A percentile compares a stretch with the other conserved stretches of the same genome.
Conservation (phyloP, 2,888 invertebrate species). For the Drosophila paracracens region DNA sequence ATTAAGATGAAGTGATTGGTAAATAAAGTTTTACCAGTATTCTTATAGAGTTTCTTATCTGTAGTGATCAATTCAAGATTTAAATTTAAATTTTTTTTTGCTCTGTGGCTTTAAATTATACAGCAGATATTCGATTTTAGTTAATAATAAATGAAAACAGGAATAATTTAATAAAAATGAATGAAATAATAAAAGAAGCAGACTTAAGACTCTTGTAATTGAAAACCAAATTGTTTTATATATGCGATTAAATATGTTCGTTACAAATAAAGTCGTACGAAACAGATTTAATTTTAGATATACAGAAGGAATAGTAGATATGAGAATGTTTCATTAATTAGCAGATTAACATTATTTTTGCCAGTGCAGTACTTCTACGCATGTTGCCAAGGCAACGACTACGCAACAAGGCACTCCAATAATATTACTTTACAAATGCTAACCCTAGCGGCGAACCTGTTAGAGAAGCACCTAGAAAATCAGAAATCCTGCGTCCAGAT, state of each 20-base stretch:
- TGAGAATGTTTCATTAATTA: not conserved
- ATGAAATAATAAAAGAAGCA: not conserved
- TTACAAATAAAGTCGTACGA: not conserved
- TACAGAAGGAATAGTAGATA: not conserved
- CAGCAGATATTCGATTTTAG: not conserved
- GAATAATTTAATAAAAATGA: not conserved
- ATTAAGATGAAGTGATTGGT: not conserved
- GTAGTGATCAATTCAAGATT: not conserved
- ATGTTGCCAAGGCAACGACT: constrained; percentile 20
- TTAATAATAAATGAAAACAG: not conserved
- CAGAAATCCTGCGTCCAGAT: constrained; percentile 3
- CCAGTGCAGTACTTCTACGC: constrained; percentile 6
- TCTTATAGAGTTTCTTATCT: not conserved
- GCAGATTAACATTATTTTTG: not conserved
- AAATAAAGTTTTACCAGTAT: not conserved
- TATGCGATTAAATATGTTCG: not conserved
- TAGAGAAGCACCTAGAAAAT: constrained; percentile 13
- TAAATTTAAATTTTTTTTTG: not conserved
- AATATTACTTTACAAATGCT: constrained; percentile 34
- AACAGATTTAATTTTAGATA: not conserved
- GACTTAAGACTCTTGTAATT: not conserved
- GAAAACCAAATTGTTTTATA: not conserved
- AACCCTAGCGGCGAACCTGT: constrained; percentile 12
- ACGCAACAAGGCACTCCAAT: constrained; percentile 10
- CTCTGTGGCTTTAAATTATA: not conserved